These are phyloP conservation scores for Zygaena filipendulae DNA, from an alignment of 2,888 invertebrate genomes.

Conservation along the genomic window DNA sequence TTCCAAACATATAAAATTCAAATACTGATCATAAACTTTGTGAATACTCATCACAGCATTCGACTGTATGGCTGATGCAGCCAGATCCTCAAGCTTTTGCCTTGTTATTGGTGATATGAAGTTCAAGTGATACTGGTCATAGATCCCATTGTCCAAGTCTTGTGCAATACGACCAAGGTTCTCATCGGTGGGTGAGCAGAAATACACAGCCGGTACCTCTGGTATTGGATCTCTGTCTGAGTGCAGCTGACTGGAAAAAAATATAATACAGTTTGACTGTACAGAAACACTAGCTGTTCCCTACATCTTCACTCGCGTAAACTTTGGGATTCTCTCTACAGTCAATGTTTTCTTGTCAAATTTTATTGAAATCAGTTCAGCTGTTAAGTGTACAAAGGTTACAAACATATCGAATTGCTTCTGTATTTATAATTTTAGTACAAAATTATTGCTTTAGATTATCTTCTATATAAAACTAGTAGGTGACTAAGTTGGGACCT, in stretches of 20 bases:
- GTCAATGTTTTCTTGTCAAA: too few relatives aligned
- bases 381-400: too few relatives aligned
- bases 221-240: constrained; percentile 93
- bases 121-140: constrained; percentile 96
- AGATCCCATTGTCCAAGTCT: constrained; percentile 87
- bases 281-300: too few relatives aligned
- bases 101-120: constrained; percentile 96
- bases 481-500: too few relatives aligned
- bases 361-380: too few relatives aligned
- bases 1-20: constrained; percentile 97
- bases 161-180: constrained; percentile 94
- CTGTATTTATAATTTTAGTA: too few relatives aligned
- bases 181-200: constrained; percentile 95
- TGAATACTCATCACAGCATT: constrained; percentile 93
- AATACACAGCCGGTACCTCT: constrained; percentile 98
- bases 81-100: constrained; percentile 94
- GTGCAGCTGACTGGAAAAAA: constrained; percentile 77
- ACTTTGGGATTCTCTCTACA: too few relatives aligned
- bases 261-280: neutral
- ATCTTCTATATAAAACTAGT: too few relatives aligned
- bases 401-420: too few relatives aligned
- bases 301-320: too few relatives aligned
- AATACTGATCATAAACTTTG: constrained; percentile 97
- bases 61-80: constrained; percentile 89
- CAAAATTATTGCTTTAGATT: too few relatives aligned